Evolutionary conservation across 2,113 vertebrate species (phyloP), one percentile per base, ranked within the genome.

Genomic region (Hemibagrus wyckioides): DNA sequence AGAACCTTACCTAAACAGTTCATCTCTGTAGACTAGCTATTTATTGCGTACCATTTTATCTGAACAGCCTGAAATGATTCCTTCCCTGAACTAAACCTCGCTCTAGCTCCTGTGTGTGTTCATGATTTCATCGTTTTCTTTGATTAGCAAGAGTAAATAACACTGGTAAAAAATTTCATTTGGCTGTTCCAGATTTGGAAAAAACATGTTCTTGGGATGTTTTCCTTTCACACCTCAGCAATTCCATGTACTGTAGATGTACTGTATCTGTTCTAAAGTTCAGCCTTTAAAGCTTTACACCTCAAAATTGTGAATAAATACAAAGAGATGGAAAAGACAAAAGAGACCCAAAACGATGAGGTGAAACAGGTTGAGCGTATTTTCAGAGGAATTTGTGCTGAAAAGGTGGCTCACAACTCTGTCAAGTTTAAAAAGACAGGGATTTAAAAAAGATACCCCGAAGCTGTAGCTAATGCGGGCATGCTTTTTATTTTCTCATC

Each of bases 371-470:
- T 48, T 19, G 50, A n/a, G 30, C 48, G 2, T 52, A 52, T 52
- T 79, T 79, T 79, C 39, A 13, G 15, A 19, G 48, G 75, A 52
- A 79, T 79, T 79, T 79, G 75, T 30, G 48, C n/a, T 79, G 48
- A 79, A 79, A 79, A 79, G 25, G 28, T 52, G 44, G 14, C 48
- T 79, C 28, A 50, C 6, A 79, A 52, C 52, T 79, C 52, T 9
- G 14, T 76, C 0, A 25, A n/a, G 41, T 79, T 50, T 79, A 54
- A 52, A 79, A 50, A 79, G 48, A 54, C 48, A 79, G 75, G 48
- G 44, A 79, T 79, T 79, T 52, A 25, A 28, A 48, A 28, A 76
- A 28, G 44, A 50, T 17, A 15, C 75, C 73, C 44, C 14, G 25
- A 52, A 77, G 75, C 44, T 52, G 48, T n/a, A 30, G 44, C 75